Evolutionary conservation across 2,888 invertebrate genomes (phyloP).

Genomic region (Danaus chrysippus): DNA sequence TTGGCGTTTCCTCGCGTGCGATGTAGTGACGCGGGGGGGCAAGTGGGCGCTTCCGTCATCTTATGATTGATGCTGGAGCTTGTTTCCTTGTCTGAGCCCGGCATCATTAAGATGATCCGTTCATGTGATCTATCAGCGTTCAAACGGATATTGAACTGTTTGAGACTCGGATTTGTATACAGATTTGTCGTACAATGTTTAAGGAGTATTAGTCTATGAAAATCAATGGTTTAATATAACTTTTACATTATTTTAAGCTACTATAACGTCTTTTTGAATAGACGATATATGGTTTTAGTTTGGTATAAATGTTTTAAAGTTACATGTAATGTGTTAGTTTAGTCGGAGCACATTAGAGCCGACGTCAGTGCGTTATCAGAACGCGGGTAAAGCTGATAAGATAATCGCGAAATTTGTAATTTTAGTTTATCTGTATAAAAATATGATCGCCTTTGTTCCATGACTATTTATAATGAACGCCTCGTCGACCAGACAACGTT

Average conservation of each 20-base stretch:
- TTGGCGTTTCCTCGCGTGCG: conserved; percentile 49
- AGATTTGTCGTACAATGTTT: too few relatives aligned
- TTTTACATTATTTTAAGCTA: too few relatives aligned
- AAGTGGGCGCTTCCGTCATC: conserved; percentile 51
- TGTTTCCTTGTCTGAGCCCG: conserved; percentile 10
- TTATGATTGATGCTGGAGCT: conserved; percentile 24
- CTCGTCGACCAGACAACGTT: background rate
- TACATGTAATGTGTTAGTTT: too few relatives aligned
- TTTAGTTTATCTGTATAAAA: background rate
- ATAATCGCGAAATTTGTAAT: conserved; percentile 6
- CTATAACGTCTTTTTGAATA: too few relatives aligned
- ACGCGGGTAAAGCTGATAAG: background rate
- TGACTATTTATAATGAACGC: background rate
- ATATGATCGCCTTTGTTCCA: conserved; percentile 4
- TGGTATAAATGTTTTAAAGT: too few relatives aligned
- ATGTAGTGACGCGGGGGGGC: conserved; percentile 38
- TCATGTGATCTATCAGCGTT: background rate
- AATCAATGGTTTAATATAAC: too few relatives aligned
- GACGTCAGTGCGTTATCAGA: background rate
- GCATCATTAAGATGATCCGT: background rate
- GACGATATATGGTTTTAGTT: too few relatives aligned
- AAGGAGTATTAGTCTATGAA: too few relatives aligned
- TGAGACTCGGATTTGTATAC: too few relatives aligned
- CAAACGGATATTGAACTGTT: background rate
- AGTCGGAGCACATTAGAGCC: too few relatives aligned